Percentiles rank a stretch among this genome's conserved stretches.
Evolutionary conservation across 2,797 vertebrate genomes (phyloP).

Genomic region (Tolypeutes matacus): DNA sequence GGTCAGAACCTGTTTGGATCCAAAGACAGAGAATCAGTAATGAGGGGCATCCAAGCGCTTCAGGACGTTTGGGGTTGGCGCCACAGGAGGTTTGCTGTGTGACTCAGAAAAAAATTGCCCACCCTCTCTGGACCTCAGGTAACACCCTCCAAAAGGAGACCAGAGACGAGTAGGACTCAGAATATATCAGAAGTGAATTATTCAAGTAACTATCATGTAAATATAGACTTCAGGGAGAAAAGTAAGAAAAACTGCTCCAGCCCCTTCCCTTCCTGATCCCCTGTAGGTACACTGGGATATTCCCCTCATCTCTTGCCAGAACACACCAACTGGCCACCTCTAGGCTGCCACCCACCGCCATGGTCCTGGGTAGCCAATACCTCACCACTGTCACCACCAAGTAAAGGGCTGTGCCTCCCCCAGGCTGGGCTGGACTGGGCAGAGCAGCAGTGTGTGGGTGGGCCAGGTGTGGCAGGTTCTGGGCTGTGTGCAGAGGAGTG

Average conservation of each 20-base stretch:
- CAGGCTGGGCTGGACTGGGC: background rate
- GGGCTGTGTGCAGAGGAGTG: background rate
- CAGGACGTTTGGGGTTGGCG: background rate
- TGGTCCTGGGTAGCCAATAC: background rate
- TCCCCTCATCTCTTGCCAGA: background rate
- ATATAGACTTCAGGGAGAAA: background rate
- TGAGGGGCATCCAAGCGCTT: background rate
- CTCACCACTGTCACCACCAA: background rate
- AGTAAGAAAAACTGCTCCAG: background rate
- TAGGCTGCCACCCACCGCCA: background rate
- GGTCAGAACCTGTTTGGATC: background rate
- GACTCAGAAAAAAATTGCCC: constrained; percentile 32
- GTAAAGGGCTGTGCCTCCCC: background rate
- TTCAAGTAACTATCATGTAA: background rate
- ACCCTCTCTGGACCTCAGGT: background rate
- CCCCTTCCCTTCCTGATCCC: background rate
- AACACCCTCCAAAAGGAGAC: background rate
- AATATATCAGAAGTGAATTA: background rate
- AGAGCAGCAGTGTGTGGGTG: background rate
- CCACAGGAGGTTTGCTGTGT: background rate
- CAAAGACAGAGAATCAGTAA: background rate
- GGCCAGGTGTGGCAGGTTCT: background rate
- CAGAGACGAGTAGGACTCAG: background rate
- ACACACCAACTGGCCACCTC: background rate
- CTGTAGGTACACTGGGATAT: background rate